Percentiles rank a stretch among this genome's conserved stretches.
These are phyloP conservation scores for Homalodisca vitripennis DNA, from an alignment of 1,140 invertebrate species.

Conservation along the genomic window DNA sequence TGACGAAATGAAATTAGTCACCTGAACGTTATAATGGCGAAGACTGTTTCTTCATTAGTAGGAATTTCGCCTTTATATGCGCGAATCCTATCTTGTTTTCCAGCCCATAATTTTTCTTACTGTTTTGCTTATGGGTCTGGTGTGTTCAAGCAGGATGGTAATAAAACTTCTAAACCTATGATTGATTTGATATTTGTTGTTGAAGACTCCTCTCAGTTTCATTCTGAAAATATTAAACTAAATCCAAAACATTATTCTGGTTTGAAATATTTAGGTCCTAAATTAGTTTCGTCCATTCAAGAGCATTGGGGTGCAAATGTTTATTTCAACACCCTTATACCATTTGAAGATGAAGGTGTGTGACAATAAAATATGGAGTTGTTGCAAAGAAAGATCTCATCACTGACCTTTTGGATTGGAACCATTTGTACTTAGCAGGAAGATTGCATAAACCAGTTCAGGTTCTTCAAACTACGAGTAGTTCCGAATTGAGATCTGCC, in stretches of 20 bases:
- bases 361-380: slow-evolving; percentile 95
- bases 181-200: slow-evolving; percentile 93
- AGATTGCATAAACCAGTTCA: slow-evolving; percentile 95
- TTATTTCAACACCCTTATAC: slow-evolving; percentile 94
- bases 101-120: slow-evolving; percentile 64
- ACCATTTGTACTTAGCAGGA: slow-evolving; percentile 88
- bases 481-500: slow-evolving; percentile 58
- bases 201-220: slow-evolving; percentile 80
- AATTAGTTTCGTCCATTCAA: slow-evolving; percentile 73
- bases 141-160: slow-evolving; percentile 74
- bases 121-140: slow-evolving; percentile 95
- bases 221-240: slow-evolving; percentile 76
- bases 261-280: slow-evolving; percentile 71
- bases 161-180: slow-evolving; percentile 66
- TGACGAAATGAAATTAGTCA: too few species aligned
- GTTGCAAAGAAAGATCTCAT: slow-evolving; percentile 78
- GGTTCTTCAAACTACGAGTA: slow-evolving; percentile 48
- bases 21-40: too few species aligned
- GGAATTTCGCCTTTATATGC: slow-evolving; percentile 48
- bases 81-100: slow-evolving; percentile 65
- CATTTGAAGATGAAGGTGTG: slow-evolving; percentile 57
- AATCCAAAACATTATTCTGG: slow-evolving; percentile 90
- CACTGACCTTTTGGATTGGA: slow-evolving; percentile 92
- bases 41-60: slow-evolving; percentile 4
- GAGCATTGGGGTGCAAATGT: slow-evolving; percentile 82